A percentile compares a stretch with the other conserved stretches of the same genome.
phyloP scores from a whole-genome alignment of 1,140 invertebrate genomes.

The Drosophila aff. region DNA sequence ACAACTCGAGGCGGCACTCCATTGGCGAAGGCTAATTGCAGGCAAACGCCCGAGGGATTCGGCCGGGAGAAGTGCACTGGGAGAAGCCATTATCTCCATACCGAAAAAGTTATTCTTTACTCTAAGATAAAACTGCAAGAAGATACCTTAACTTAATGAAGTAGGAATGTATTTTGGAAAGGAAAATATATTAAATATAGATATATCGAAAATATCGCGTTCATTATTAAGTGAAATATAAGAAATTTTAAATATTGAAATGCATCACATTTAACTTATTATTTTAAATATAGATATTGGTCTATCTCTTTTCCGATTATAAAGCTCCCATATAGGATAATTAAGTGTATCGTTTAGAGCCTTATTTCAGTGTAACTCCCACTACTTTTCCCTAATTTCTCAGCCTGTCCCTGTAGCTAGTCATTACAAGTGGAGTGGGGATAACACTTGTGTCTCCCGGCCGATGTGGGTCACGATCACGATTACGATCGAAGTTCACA shows the following conservation, averaged over 20 bases:
- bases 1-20: conserved; percentile 39
- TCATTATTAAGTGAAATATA: no score
- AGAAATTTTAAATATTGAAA: no score
- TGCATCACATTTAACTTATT: no score
- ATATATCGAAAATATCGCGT: no score
- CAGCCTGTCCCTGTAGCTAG: conserved; percentile 4
- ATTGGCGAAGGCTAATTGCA: conserved; percentile 42
- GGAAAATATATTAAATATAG: no score
- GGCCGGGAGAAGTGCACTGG: neutral
- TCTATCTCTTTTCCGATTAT: no score
- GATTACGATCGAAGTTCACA: conserved; percentile 24
- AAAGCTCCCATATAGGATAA: no score
- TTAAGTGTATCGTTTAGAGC: neutral
- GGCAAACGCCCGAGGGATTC: conserved; percentile 1
- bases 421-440: conserved; percentile 13
- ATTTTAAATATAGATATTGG: no score
- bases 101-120: neutral
- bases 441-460: conserved; percentile 21
- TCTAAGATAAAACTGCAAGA: neutral
- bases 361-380: neutral
- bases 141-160: no score
- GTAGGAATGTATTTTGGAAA: no score
- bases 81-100: neutral
- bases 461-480: conserved; percentile 46
- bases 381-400: conserved; percentile 7